A percentile compares a stretch with the other conserved stretches of the same genome.
Evolutionary conservation across 2,113 vertebrate genomes (phyloP).

Genomic region (Conger conger): DNA sequence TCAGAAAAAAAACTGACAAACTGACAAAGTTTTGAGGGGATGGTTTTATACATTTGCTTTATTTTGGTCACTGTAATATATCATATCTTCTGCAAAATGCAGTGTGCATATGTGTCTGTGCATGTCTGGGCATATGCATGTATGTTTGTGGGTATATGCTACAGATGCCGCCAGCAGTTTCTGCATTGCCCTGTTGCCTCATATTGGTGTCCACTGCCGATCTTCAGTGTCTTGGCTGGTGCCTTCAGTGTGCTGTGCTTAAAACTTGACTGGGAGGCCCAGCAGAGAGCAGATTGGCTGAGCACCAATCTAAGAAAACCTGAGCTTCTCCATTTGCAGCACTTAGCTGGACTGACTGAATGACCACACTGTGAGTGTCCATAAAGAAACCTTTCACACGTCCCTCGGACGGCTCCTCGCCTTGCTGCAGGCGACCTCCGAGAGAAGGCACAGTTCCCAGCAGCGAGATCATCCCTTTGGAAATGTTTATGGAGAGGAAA

Average conservation of each 20-base stretch:
- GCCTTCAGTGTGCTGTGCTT: neutral
- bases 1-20: neutral
- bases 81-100: neutral
- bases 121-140: neutral
- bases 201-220: neutral
- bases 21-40: neutral
- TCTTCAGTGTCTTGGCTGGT: neutral
- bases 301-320: slow-evolving; percentile 31
- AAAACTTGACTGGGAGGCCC: neutral
- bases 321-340: slow-evolving; percentile 43
- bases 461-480: neutral
- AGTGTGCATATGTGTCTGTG: neutral
- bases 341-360: slow-evolving; percentile 32
- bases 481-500: slow-evolving; percentile 21
- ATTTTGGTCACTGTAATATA: neutral
- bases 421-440: neutral
- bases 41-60: neutral
- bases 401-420: neutral
- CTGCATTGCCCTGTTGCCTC: neutral
- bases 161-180: neutral
- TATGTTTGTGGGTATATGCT: neutral
- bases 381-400: slow-evolving; percentile 46
- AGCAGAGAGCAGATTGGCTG: slow-evolving; percentile 34
- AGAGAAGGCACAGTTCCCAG: neutral
- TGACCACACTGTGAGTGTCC: slow-evolving; percentile 43